Conservation (phyloP, 2,797 vertebrate species). For the Sebastes cheni region DNA sequence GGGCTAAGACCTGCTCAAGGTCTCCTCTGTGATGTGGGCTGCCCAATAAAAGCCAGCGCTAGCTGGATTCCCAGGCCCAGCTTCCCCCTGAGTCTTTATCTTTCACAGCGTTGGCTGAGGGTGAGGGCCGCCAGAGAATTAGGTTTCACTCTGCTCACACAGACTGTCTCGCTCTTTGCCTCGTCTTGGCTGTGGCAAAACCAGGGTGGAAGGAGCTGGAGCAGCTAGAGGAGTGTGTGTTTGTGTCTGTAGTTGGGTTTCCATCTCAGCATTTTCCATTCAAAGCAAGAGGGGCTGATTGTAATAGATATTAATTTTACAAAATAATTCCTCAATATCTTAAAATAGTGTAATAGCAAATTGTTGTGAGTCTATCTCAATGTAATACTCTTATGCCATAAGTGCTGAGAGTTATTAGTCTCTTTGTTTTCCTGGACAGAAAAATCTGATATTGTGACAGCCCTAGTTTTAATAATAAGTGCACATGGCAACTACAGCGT, state of each 20-base stretch:
- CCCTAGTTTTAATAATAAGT: too few relatives aligned
- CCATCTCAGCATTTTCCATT: slow-evolving; percentile 34
- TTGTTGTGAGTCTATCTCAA: background rate
- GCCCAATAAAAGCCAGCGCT: slow-evolving; percentile 54
- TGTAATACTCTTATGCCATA: background rate
- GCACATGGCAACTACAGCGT: too few relatives aligned
- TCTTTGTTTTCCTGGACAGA: background rate
- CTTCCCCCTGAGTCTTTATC: slow-evolving; percentile 67
- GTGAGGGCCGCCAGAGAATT: slow-evolving; percentile 49
- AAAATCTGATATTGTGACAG: too few relatives aligned
- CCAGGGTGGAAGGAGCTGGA: slow-evolving; percentile 21
- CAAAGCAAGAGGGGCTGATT: background rate
- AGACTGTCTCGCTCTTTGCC: slow-evolving; percentile 41
- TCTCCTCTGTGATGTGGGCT: slow-evolving; percentile 71
- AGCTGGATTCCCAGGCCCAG: slow-evolving; percentile 65
- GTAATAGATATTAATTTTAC: background rate
- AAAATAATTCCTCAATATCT: slow-evolving; percentile 5
- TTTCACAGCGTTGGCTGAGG: slow-evolving; percentile 57
- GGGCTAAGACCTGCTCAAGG: slow-evolving; percentile 73
- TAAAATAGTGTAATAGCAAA: background rate
- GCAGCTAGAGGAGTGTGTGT: slow-evolving; percentile 4
- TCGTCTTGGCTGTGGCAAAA: slow-evolving; percentile 11
- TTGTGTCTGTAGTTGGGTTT: slow-evolving; percentile 2
- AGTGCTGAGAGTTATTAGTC: background rate
- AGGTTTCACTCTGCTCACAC: slow-evolving; percentile 52